Percentiles rank a stretch among this genome's conserved stretches.
Evolutionary conservation across 1,140 invertebrate genomes (phyloP).

Genomic region (Hyposmocoma kahamanoa): DNA sequence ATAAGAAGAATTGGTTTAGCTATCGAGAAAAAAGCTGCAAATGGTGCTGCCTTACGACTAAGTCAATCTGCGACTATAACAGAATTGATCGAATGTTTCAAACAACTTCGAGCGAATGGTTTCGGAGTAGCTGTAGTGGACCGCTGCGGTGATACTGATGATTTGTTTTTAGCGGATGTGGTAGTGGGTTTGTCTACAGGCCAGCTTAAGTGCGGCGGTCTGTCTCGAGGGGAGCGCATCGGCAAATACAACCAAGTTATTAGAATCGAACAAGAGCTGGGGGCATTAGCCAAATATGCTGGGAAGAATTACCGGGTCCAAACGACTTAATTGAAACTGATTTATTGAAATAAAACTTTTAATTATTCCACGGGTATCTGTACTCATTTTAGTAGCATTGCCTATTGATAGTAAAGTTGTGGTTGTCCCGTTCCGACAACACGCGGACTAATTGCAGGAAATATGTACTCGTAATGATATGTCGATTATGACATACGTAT

Average conservation of each 20-base stretch:
- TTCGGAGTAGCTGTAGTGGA: conserved; percentile 98
- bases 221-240: conserved; percentile 96
- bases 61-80: conserved; percentile 98
- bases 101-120: conserved; percentile 89
- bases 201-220: conserved; percentile 98
- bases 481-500: no score
- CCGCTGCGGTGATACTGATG: conserved; percentile 94
- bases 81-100: conserved; percentile 94
- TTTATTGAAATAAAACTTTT: no score
- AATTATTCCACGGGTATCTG: no score
- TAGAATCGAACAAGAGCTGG: conserved; percentile 97
- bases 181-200: conserved; percentile 98
- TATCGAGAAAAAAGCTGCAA: conserved; percentile 96
- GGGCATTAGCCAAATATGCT: conserved; percentile 90
- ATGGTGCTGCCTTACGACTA: conserved; percentile 95
- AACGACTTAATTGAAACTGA: no score
- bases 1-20: conserved; percentile 92
- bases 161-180: conserved; percentile 97
- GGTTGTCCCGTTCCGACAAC: no score
- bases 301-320: conserved; percentile 97
- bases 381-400: no score
- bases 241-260: conserved; percentile 99
- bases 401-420: no score
- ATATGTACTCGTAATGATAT: no score
- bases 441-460: no score